Evolutionary conservation across 1,140 invertebrate species (phyloP), one percentile per base, ranked within the genome.

Genomic region (Atta texana): DNA sequence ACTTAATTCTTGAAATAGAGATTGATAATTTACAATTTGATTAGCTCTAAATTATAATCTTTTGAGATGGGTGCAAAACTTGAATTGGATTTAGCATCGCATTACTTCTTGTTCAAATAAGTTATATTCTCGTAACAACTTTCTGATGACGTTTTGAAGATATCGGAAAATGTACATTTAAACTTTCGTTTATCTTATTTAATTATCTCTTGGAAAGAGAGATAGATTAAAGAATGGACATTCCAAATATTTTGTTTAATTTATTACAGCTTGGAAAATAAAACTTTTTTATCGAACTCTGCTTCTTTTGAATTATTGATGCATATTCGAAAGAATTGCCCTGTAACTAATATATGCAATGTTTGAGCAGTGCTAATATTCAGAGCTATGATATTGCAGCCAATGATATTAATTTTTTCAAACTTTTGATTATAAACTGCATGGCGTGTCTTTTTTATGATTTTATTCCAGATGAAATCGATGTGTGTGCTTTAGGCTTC

Each of bases 401-500:
- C 21, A 69, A 55, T 66, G 57, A 63, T 74, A 44, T 87, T 75
- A 64, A 77, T 39, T 55, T 85, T 68, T n/a, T 21, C 64, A 44
- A 76, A 55, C 81, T 90, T 90, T 61, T 14, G 44, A 89, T 76
- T 85, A 85, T 85, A 87, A 87, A 92, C 21, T 89, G 93, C 93
- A 93, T 93, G 92, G 89, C 86, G 90, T 93, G 91, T 93, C 85
- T 91, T 87, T 87, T 91, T 88, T 92, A 84, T 89, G 86, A 86
- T 92, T 93, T 92, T 87, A 92, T 93, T 93, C 78, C 93, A 93
- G 92, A 92, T 93, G 86, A 87, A 88, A 91, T 85, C 78, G 85
- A n/a, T 87, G 86, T 84, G 85, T 89, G 85, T 92, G 89, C 85
- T 91, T 93, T 92, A 90, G 72, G 85, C 74, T 90, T 92, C 90